phyloP scores from a whole-genome alignment of 2,888 invertebrate genomes.

The Punctoribates punctum region DNA sequence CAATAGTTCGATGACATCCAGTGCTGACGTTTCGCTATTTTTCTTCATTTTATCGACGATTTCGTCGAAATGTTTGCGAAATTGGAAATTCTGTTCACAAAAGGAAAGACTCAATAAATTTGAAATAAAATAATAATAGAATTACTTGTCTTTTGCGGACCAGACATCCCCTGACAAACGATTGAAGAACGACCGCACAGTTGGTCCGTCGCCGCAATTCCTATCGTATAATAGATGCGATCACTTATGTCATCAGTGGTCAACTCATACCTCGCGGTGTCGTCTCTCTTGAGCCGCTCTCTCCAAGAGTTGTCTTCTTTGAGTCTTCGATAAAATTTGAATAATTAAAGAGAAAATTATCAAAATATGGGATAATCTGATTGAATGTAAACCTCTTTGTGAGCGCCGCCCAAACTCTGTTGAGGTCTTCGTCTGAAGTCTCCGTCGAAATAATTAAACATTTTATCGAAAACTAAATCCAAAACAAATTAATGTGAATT shows the following conservation, averaged over 20 bases:
- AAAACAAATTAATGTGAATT: not conserved
- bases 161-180: conserved; percentile 71
- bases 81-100: conserved; percentile 57
- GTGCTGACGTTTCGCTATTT: conserved; percentile 53
- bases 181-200: conserved; percentile 76
- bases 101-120: conserved; percentile 11
- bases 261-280: conserved; percentile 69
- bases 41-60: conserved; percentile 41
- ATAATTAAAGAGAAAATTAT: not conserved
- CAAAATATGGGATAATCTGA: not conserved
- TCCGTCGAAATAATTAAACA: conserved; percentile 67
- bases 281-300: conserved; percentile 79
- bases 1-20: conserved; percentile 60
- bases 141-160: conserved; percentile 50
- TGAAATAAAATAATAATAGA: not conserved
- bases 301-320: conserved; percentile 66
- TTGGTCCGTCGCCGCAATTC: conserved; percentile 11
- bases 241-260: too few species aligned
- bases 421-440: conserved; percentile 79
- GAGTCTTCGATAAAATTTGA: not conserved
- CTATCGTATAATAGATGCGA: not conserved
- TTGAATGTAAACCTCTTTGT: conserved; percentile 52
- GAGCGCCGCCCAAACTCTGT: conserved; percentile 78
- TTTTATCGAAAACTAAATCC: not conserved
- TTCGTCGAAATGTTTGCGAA: conserved; percentile 67